A percentile compares a stretch with the other conserved stretches of the same genome.
phyloP scores from a whole-genome alignment of 2,888 invertebrate species.

The Danaus chrysippus region DNA sequence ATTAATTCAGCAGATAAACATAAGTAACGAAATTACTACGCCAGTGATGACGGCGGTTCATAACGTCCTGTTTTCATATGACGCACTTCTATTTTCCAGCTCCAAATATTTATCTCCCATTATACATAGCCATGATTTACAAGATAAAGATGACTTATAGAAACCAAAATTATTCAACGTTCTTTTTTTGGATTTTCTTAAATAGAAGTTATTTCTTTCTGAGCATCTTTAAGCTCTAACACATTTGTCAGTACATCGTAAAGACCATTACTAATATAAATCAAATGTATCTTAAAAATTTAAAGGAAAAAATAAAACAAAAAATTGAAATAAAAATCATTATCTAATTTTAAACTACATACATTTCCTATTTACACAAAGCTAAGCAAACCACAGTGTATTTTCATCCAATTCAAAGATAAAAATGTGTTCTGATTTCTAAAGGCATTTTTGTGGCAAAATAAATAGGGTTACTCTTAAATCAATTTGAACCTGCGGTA shows the following conservation, averaged over 20 bases:
- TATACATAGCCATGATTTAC: too few species aligned
- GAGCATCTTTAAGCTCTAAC: background rate
- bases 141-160: too few species aligned
- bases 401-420: conserved; percentile 13
- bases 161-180: too few species aligned
- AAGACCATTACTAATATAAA: background rate
- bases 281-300: background rate
- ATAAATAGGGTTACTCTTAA: background rate
- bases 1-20: too few species aligned
- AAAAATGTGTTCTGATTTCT: conserved; percentile 10
- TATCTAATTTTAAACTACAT: conserved; percentile 64
- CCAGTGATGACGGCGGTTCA: too few species aligned
- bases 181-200: too few species aligned
- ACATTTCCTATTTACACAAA: conserved; percentile 67
- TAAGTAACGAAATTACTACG: too few species aligned
- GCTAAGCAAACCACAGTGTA: conserved; percentile 43
- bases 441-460: conserved; percentile 19
- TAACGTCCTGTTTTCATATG: too few species aligned
- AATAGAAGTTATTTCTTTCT: too few species aligned
- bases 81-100: too few species aligned
- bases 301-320: conserved; percentile 38
- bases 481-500: conserved; percentile 1
- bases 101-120: too few species aligned
- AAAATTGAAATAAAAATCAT: conserved; percentile 56
- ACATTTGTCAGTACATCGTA: background rate